Percentiles rank a stretch among this genome's conserved stretches.
Evolutionary conservation across 2,888 invertebrate genomes (phyloP).

Genomic region (Exocentrus adspersus): DNA sequence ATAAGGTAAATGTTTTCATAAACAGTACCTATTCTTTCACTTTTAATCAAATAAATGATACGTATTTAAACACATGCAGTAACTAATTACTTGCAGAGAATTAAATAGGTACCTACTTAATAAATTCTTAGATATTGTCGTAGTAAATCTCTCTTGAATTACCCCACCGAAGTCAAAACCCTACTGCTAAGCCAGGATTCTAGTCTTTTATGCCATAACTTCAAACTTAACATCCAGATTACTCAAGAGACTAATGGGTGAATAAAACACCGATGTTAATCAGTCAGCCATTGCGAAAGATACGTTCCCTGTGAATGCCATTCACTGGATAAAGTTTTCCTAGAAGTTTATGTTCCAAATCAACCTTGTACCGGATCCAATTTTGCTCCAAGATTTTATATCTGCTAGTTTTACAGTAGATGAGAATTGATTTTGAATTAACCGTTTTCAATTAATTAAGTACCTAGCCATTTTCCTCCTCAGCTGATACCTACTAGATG

Average conservation of each 20-base stretch:
- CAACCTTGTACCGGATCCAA: constrained; percentile 35
- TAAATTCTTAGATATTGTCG: constrained; percentile 54
- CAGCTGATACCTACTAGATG: too few species aligned
- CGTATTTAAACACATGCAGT: too few species aligned
- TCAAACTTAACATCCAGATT: constrained; percentile 54
- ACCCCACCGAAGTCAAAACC: constrained; percentile 31
- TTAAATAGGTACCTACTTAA: too few species aligned
- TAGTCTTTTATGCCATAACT: constrained; percentile 48
- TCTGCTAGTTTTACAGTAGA: constrained; percentile 40
- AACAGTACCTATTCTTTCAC: too few species aligned
- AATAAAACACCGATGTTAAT: constrained; percentile 57
- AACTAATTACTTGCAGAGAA: too few species aligned
- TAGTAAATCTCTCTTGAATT: constrained; percentile 48
- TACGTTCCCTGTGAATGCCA: constrained; percentile 48
- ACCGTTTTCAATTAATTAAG: constrained; percentile 41
- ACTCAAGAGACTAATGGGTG: constrained; percentile 49
- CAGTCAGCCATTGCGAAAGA: constrained; percentile 56
- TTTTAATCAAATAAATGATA: too few species aligned
- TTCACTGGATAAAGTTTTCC: constrained; percentile 41
- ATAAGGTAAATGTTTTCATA: too few species aligned
- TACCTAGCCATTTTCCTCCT: background rate
- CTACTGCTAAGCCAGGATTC: constrained; percentile 23
- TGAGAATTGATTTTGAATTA: constrained; percentile 39
- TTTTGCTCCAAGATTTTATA: constrained; percentile 50
- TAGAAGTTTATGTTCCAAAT: constrained; percentile 36